Evolutionary conservation across 2,888 invertebrate genomes (phyloP).

Genomic region (Drosophila mimica): DNA sequence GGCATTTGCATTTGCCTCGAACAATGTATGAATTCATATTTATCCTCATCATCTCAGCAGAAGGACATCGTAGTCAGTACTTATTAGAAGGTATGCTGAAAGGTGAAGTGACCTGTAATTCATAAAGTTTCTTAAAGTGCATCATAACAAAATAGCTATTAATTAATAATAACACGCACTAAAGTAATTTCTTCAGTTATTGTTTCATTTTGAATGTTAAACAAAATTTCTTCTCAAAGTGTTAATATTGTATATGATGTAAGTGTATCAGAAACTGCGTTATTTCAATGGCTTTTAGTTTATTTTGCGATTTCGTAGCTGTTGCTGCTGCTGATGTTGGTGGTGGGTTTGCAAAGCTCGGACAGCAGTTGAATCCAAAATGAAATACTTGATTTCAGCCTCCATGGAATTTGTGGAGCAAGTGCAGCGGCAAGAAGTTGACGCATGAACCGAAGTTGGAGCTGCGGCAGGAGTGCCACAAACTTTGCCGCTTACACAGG

Average conservation of each 20-base stretch:
- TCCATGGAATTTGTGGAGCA: conserved; percentile 69
- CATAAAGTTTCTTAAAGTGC: neutral
- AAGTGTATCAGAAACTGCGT: conserved; percentile 51
- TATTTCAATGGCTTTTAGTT: conserved; percentile 19
- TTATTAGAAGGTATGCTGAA: neutral
- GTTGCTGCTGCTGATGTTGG: conserved; percentile 28
- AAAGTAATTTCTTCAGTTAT: too few species aligned
- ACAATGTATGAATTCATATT: neutral
- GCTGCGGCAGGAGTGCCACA: conserved; percentile 47
- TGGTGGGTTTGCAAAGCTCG: conserved; percentile 68
- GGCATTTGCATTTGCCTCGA: neutral
- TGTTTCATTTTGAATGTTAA: too few species aligned
- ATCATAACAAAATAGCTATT: neutral
- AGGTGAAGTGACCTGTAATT: too few species aligned
- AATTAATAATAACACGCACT: neutral
- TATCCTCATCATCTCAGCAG: neutral
- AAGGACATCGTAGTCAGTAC: neutral
- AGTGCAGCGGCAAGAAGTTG: conserved; percentile 49
- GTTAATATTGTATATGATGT: neutral
- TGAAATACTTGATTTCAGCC: conserved; percentile 81
- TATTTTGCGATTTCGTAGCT: conserved; percentile 69
- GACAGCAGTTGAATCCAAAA: conserved; percentile 80
- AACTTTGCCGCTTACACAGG: conserved; percentile 74
- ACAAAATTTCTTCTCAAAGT: too few species aligned
- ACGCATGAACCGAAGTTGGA: conserved; percentile 33